Base-by-base conservation (phyloP, 2,797 vertebrate genomes). In the Sciaenops ocellatus region DNA sequence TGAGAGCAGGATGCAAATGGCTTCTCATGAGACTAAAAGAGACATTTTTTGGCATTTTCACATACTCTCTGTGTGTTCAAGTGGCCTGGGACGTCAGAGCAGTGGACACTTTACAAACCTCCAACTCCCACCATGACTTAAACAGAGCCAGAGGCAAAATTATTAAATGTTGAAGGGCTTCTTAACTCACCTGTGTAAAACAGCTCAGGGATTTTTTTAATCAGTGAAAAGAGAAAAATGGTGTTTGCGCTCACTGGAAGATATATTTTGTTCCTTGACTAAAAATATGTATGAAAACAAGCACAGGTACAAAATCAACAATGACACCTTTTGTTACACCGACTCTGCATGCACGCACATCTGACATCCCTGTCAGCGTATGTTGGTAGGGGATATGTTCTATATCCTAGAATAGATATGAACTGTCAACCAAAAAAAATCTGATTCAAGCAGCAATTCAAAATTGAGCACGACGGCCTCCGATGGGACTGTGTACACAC, bases 371-470 rank as follows among this genome's bases (percentile, higher is more conserved):
- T 86, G 87, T 87, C 87, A 79, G 71, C 17, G 55, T 38, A 24
- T 47, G 62, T 67, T 73, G 50, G 34, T 54, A 24, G 55, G 68
- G 44, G 57, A 78, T 64, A 44, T 59, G 67, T 61, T 68, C 65
- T 44, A 67, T 50, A 76, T 84, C 80, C 80, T 67, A 52, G 80
- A 89, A 87, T 84, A 89, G 83, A 88, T 44, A 44, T 56, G 38
- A 87, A 77, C 79, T 73, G 73, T 75, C 82, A 82, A 59, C 51
- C 52, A 30, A 52, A 44, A 20, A 8, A 71, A 42, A 34, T 41
- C 20, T 1, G 61, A 70, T 73, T 67, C 41, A 68, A 50, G 62
- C 60, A 69, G 62, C 11, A 5, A 67, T 69, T 69, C 77, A 78
- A 75, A 78, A 30, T 26, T 30, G 42, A 78, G 69, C 62, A 16